Conservation (phyloP, 2,888 invertebrate species). For the Drosophila nr. perissopoda region DNA sequence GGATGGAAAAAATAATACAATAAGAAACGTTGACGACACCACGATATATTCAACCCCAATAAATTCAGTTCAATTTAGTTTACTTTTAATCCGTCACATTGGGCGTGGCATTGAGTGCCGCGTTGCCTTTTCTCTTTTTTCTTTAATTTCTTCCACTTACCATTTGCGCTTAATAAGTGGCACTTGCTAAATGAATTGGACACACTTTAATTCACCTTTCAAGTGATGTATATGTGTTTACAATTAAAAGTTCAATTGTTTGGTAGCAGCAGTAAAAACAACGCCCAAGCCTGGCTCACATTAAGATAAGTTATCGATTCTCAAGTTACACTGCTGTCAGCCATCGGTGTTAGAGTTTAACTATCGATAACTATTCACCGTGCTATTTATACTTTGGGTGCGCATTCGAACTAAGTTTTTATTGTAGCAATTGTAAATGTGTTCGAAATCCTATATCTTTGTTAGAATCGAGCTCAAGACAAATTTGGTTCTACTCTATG, state of each 20-base stretch:
- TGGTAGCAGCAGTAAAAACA: conserved; percentile 54
- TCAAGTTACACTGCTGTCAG: conserved; percentile 21
- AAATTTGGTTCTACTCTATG: not conserved
- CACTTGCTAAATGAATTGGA: conserved; percentile 14
- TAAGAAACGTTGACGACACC: conserved; percentile 34
- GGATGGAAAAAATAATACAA: conserved; percentile 25
- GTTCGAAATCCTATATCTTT: not conserved
- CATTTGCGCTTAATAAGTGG: conserved; percentile 53
- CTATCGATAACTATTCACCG: conserved; percentile 25
- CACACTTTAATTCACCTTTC: conserved; percentile 36
- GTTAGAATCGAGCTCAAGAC: not conserved
- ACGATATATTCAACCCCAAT: conserved; percentile 40
- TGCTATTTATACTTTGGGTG: not conserved
- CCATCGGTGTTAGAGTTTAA: not conserved
- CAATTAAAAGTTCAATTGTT: conserved; percentile 12
- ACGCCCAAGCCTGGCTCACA: conserved; percentile 74
- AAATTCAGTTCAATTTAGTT: conserved; percentile 4
- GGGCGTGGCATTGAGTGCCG: conserved; percentile 65
- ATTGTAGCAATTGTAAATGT: not conserved
- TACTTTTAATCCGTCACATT: conserved; percentile 30
- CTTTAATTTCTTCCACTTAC: conserved; percentile 41
- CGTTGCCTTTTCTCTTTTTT: conserved; percentile 23
- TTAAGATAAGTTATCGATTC: conserved; percentile 36
- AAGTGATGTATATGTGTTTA: not conserved
- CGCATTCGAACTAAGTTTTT: not conserved